Percentiles rank a stretch among this genome's conserved stretches.
phyloP scores from a whole-genome alignment of 2,888 invertebrate species.

The Tetranychus piercei region DNA sequence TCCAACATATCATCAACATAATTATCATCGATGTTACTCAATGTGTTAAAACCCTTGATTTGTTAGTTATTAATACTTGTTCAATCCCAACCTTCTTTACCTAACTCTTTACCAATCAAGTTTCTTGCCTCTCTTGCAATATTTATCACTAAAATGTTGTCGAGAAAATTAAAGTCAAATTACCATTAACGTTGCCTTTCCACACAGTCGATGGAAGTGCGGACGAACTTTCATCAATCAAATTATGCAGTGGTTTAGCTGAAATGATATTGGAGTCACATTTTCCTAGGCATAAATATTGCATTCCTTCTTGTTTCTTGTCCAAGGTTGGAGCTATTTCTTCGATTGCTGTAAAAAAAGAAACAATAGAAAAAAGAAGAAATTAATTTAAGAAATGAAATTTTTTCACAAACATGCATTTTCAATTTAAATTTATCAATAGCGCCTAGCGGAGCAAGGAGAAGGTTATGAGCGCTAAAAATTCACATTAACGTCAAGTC shows the following conservation, averaged over 20 bases:
- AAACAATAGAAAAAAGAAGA: background rate
- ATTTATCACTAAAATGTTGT: background rate
- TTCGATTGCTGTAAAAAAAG: constrained; percentile 14
- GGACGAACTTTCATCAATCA: constrained; percentile 14
- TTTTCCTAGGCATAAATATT: constrained; percentile 19
- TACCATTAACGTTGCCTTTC: constrained; percentile 17
- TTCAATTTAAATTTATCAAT: constrained; percentile 11
- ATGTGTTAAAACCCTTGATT: too few species aligned
- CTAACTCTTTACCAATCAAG: background rate
- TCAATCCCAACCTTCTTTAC: too few species aligned
- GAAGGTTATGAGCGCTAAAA: background rate
- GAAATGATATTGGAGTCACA: constrained; percentile 11
- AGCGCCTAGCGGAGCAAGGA: background rate
- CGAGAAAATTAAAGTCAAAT: background rate
- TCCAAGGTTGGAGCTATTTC: constrained; percentile 15
- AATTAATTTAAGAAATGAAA: background rate
- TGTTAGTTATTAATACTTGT: too few species aligned
- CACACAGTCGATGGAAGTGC: constrained; percentile 9
- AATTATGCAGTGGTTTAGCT: constrained; percentile 16
- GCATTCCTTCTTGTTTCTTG: constrained; percentile 6
- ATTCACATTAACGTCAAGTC: background rate
- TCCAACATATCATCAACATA: too few species aligned
- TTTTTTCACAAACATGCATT: background rate
- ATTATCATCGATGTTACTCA: too few species aligned
- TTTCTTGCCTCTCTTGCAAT: background rate